Evolutionary conservation across 2,113 vertebrate genomes (phyloP).

Genomic region (Terrapene triunguis): DNA sequence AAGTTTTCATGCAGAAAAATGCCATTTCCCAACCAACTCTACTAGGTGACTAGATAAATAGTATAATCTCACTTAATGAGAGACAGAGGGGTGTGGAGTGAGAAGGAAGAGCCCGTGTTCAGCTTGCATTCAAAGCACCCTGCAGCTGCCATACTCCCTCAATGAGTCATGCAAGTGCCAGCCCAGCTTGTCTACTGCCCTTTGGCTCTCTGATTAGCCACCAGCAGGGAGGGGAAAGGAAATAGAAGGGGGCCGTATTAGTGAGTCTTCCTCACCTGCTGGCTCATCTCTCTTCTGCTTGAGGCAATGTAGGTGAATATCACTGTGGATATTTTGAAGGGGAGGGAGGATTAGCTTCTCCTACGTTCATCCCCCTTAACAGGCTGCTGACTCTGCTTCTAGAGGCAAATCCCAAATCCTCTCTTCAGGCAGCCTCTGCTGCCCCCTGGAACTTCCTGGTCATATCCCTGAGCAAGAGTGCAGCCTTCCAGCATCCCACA

Average conservation of each 20-base stretch:
- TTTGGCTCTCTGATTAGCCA: no score
- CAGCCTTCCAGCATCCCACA: background rate
- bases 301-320: background rate
- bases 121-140: background rate
- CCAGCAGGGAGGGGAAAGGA: no score
- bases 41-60: background rate
- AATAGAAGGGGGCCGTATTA: background rate
- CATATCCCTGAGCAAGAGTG: fast-evolving
- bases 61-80: background rate
- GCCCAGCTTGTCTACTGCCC: background rate
- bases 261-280: background rate
- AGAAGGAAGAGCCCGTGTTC: background rate
- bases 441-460: fast-evolving
- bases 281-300: background rate
- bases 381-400: background rate
- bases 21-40: background rate
- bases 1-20: background rate
- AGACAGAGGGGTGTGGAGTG: background rate
- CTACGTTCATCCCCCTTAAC: background rate
- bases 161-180: background rate
- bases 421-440: background rate
- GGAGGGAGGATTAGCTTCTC: background rate
- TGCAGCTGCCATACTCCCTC: background rate
- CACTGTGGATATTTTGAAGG: background rate
- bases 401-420: background rate